Evolutionary conservation across 2,113 vertebrate genomes (phyloP).

Genomic region (Daphoenositta chrysoptera): DNA sequence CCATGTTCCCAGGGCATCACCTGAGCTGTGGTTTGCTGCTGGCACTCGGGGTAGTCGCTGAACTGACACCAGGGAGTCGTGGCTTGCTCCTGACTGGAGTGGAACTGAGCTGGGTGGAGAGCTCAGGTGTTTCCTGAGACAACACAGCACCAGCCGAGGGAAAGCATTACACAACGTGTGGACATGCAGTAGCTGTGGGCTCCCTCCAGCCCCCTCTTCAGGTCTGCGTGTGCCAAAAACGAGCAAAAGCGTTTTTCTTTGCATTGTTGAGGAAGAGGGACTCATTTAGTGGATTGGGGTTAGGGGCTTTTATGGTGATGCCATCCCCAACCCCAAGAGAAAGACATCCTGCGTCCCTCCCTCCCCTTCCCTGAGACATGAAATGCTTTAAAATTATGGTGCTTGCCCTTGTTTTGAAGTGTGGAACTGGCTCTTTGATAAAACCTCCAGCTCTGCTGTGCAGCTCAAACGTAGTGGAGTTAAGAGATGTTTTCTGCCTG

Average conservation of each 20-base stretch:
- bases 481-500: neutral
- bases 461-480: neutral
- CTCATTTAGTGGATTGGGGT: fast-evolving
- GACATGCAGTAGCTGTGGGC: neutral
- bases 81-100: neutral
- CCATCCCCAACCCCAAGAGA: neutral
- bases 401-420: neutral
- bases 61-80: neutral
- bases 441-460: neutral
- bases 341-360: neutral
- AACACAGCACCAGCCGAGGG: neutral
- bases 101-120: neutral
- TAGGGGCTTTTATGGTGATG: neutral
- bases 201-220: neutral
- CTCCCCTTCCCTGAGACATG: neutral
- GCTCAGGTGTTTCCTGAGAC: neutral
- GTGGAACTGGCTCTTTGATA: neutral
- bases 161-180: fast-evolving
- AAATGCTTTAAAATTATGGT: neutral
- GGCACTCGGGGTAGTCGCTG: neutral
- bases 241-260: neutral
- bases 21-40: neutral
- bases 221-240: neutral
- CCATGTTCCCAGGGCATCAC: fast-evolving
- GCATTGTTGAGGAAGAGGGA: neutral